Percentiles rank a stretch among this genome's conserved stretches.
phyloP scores from a whole-genome alignment of 2,797 vertebrate genomes.

The Crenuchus spilurus region DNA sequence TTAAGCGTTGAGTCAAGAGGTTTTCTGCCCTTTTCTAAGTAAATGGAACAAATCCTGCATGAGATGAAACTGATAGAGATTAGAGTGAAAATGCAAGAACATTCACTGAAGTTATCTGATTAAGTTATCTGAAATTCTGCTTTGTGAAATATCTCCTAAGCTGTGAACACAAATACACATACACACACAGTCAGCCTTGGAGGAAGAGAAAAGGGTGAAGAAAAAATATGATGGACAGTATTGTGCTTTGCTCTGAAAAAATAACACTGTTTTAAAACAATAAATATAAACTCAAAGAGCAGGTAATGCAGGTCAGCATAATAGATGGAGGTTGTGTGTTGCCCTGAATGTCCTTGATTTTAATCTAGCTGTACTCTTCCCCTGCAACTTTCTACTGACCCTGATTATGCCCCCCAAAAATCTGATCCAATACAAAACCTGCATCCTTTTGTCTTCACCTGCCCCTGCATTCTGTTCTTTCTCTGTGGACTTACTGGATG shows the following conservation, averaged over 20 bases:
- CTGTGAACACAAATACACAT: background rate
- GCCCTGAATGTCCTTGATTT: conserved; percentile 9
- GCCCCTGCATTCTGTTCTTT: conserved; percentile 4
- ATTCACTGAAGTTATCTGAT: background rate
- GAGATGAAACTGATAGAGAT: too few species aligned
- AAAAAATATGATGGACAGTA: background rate
- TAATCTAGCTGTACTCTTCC: conserved; percentile 3
- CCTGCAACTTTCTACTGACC: conserved; percentile 10
- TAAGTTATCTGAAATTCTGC: background rate
- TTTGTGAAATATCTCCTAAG: too few species aligned
- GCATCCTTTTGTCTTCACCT: conserved; percentile 7
- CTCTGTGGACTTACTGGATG: background rate
- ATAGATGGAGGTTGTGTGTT: background rate
- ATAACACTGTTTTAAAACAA: background rate
- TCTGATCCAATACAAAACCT: conserved; percentile 7
- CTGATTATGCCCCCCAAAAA: conserved; percentile 17
- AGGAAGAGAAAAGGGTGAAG: background rate
- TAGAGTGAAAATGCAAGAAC: too few species aligned
- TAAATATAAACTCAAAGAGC: background rate
- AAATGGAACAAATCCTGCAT: too few species aligned
- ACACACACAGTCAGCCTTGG: too few species aligned
- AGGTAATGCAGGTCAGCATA: background rate
- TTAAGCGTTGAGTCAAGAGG: too few species aligned
- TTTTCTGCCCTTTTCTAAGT: too few species aligned
- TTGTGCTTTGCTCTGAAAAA: background rate